Conservation (phyloP, 1,140 invertebrate species). For the Bombus haemorrhoidalis region DNA sequence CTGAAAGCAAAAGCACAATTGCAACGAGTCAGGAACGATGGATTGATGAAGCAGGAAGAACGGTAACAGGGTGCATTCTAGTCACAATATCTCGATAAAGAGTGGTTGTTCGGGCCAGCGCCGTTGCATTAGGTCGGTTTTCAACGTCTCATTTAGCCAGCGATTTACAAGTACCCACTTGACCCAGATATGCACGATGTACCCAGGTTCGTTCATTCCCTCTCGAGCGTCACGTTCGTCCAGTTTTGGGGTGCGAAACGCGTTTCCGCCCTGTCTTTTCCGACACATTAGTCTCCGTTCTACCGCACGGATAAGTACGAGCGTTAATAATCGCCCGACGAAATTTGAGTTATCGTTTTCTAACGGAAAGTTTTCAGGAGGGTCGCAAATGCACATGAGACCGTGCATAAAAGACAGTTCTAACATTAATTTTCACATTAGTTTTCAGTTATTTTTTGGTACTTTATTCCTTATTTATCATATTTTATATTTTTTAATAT, state of each 20-base stretch:
- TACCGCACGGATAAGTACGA: constrained; percentile 1
- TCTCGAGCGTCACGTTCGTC: constrained; percentile 36
- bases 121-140: constrained; percentile 69
- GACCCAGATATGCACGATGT: constrained; percentile 71
- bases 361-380: constrained; percentile 13
- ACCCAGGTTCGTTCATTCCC: constrained; percentile 40
- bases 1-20: not conserved
- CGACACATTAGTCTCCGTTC: constrained; percentile 58
- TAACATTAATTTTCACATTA: not conserved
- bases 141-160: constrained; percentile 72
- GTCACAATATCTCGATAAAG: constrained; percentile 41
- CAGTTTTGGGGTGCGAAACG: constrained; percentile 59
- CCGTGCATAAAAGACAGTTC: not conserved
- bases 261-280: constrained; percentile 58
- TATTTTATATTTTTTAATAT: not conserved
- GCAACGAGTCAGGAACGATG: not conserved
- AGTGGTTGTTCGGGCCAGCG: constrained; percentile 40
- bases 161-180: constrained; percentile 69
- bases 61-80: constrained; percentile 13
- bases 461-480: not conserved
- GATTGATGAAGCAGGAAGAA: not conserved
- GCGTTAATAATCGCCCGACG: constrained; percentile 53
- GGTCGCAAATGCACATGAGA: not conserved
- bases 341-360: constrained; percentile 19
- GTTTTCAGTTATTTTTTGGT: not conserved